Evolutionary conservation across 2,888 invertebrate genomes (phyloP), one percentile per base, ranked within the genome.

Genomic region (Meloe dianella): DNA sequence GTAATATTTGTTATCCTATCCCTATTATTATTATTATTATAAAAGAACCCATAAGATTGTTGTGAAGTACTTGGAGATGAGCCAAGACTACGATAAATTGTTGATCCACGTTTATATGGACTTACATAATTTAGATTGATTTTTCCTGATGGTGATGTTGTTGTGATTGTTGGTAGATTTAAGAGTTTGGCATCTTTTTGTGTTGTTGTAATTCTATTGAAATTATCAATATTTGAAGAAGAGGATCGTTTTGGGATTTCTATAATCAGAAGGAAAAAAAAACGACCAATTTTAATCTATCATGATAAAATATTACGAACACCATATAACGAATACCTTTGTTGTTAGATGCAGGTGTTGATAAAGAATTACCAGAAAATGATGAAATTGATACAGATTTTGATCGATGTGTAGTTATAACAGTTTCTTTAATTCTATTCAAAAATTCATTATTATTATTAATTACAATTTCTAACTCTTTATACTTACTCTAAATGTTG

Each of bases 121-220:
- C 65, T 65, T 41, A 47, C 60, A 41, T 65, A 65, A 57, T 65
- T 65, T 30, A 61, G 1, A 20, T 65, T 64, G 6, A 60, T 51
- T 24, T 51, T 51, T 12, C 12, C n/a, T n/a, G n/a, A n/a, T n/a
- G n/a, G n/a, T n/a, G n/a, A n/a, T n/a, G n/a, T n/a, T n/a, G n/a
- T n/a, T n/a, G n/a, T n/a, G n/a, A n/a, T 22, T 10, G 51, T 8
- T 51, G 22, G 22, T 22, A 12, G 9, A 51, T 5, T 35, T n/a
- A 17, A 8, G n/a, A 30, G 32, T 22, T 27, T 60, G 20, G 38
- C 64, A 51, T 64, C 41, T 8, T 17, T 29, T 27, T 35, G 27
- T 27, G 51, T 9, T 20, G 22, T 32, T 29, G n/a, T 12, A n/a
- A 20, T 14, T 32, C 2, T 24, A 41, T 60, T 38, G 41, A 61